A percentile compares a stretch with the other conserved stretches of the same genome.
These are phyloP conservation scores for Allolobophora icterica DNA, from an alignment of 2,888 invertebrate species.

Conservation along the genomic window DNA sequence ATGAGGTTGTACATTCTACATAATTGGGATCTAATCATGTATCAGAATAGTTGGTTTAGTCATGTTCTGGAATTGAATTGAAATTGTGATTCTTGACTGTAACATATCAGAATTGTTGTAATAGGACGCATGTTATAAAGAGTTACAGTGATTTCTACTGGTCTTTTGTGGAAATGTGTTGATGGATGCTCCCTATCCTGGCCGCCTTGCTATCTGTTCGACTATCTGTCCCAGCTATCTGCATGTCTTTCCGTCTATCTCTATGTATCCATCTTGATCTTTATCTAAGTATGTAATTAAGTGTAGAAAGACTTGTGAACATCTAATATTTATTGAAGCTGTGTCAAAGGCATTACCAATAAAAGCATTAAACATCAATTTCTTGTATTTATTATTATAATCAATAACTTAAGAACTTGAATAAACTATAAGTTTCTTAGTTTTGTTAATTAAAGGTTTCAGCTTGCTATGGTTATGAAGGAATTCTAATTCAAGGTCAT, in stretches of 20 bases:
- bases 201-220: background rate
- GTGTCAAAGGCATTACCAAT: constrained; percentile 9
- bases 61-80: too few species aligned
- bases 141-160: too few species aligned
- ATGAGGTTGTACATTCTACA: background rate
- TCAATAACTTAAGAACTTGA: background rate
- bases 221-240: background rate
- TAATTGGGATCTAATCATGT: background rate
- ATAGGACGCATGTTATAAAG: too few species aligned
- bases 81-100: too few species aligned
- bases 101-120: too few species aligned
- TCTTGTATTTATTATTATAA: background rate
- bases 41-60: too few species aligned
- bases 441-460: background rate
- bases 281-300: background rate
- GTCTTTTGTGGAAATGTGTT: too few species aligned
- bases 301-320: constrained; percentile 1
- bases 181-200: background rate
- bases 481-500: background rate
- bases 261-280: background rate
- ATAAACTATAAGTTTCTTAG: background rate
- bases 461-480: background rate
- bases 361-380: background rate
- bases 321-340: background rate
- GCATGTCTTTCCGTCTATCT: background rate